Conservation (phyloP, 2,113 vertebrate genomes). For the Monopterus albus region DNA sequence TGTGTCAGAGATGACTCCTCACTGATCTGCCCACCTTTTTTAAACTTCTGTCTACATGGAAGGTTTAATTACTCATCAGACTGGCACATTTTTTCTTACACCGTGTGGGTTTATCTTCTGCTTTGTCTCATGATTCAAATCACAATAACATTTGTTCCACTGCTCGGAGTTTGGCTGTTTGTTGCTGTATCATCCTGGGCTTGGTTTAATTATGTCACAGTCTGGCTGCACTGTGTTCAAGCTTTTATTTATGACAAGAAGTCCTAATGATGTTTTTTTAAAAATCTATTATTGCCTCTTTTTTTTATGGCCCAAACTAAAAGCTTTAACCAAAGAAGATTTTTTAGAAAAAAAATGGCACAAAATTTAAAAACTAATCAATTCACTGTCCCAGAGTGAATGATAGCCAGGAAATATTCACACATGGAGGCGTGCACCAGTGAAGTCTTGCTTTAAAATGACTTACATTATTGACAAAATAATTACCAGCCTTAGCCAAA, state of each 20-base stretch:
- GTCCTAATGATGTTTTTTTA: too few species aligned
- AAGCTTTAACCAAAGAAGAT: too few species aligned
- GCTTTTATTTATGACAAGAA: too few species aligned
- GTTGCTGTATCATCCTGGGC: background rate
- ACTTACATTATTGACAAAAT: background rate
- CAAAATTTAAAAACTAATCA: too few species aligned
- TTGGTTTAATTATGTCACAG: background rate
- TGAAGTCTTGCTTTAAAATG: background rate
- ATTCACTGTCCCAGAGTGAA: too few species aligned
- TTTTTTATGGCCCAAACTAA: too few species aligned
- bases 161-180: background rate
- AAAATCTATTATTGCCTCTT: too few species aligned
- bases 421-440: background rate
- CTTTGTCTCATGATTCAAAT: slow-evolving; percentile 24
- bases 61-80: slow-evolving; percentile 46
- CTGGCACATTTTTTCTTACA: slow-evolving; percentile 29
- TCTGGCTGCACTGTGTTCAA: background rate
- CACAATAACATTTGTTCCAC: slow-evolving; percentile 2
- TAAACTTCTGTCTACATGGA: slow-evolving; percentile 20
- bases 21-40: slow-evolving; percentile 28
- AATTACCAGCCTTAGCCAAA: background rate
- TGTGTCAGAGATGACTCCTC: slow-evolving; percentile 29
- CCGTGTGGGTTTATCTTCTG: slow-evolving; percentile 36
- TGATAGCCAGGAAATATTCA: too few species aligned
- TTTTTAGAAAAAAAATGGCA: too few species aligned